Conservation (phyloP, 2,888 invertebrate genomes). For the Pseudococcus viburni region DNA sequence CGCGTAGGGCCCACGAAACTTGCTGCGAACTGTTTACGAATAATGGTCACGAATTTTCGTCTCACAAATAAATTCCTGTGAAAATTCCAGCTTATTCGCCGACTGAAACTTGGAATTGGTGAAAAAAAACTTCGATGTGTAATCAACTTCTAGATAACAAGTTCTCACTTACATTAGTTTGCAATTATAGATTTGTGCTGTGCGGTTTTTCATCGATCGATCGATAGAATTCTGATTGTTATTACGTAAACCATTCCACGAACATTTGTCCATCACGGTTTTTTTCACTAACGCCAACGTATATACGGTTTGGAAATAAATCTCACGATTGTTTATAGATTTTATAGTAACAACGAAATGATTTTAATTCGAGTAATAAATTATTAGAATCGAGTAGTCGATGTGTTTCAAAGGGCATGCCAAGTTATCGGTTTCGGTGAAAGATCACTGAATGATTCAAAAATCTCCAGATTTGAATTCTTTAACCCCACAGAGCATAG, state of each 20-base stretch:
- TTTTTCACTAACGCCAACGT: background rate
- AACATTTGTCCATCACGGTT: background rate
- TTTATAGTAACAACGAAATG: no score
- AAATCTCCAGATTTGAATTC: no score
- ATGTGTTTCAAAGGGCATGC: no score
- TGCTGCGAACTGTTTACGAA: background rate
- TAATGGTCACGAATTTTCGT: constrained; percentile 1
- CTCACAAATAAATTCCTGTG: background rate
- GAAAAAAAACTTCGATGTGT: background rate
- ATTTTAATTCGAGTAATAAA: no score
- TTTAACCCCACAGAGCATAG: no score
- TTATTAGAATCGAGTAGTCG: no score
- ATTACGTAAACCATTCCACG: background rate
- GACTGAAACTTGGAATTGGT: background rate
- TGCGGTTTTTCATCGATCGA: constrained; percentile 1
- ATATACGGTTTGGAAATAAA: background rate
- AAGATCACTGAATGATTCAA: no score
- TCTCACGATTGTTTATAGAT: background rate
- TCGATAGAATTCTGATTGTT: background rate
- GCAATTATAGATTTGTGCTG: background rate
- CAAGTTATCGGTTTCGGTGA: no score
- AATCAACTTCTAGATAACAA: background rate
- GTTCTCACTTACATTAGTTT: background rate
- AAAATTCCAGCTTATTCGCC: background rate
- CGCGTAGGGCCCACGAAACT: background rate